Conservation (phyloP, 2,797 vertebrate genomes). For the Euphonia xanthogaster region DNA sequence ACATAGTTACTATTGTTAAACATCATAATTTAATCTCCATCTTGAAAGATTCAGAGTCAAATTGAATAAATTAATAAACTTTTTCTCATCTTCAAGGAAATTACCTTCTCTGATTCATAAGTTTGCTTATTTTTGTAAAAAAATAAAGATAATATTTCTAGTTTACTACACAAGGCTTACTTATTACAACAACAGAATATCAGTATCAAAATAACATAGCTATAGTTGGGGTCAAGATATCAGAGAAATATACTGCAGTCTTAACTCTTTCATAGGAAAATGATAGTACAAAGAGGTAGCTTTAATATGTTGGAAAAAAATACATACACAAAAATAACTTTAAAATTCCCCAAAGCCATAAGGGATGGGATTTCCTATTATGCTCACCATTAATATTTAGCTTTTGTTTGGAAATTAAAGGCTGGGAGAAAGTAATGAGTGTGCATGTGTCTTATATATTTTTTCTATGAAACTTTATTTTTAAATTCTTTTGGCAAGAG, state of each 20-base stretch:
- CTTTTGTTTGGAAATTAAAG: not conserved
- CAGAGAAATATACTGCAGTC: not conserved
- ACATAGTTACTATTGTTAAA: not conserved
- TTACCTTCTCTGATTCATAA: not conserved
- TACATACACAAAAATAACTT: not conserved
- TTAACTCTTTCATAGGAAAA: not conserved
- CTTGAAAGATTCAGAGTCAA: not conserved
- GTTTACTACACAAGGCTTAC: not conserved
- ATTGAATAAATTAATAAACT: not conserved
- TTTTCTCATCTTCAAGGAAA: not conserved
- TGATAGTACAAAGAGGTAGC: not conserved
- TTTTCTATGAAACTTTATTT: not conserved
- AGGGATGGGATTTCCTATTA: not conserved
- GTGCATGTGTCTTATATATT: accelerated
- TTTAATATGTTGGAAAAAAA: not conserved
- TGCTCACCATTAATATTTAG: not conserved
- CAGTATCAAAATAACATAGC: not conserved
- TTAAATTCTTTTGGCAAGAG: not conserved
- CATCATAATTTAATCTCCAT: not conserved
- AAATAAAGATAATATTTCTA: not conserved
- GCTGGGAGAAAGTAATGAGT: not conserved
- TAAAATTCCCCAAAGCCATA: not conserved
- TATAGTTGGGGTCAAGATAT: not conserved
- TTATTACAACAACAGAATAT: not conserved
- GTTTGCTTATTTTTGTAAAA: not conserved